Percentiles rank a stretch among this genome's conserved stretches.
phyloP scores from a whole-genome alignment of 2,797 vertebrate genomes.

The Rhinatrema bivittatum region DNA sequence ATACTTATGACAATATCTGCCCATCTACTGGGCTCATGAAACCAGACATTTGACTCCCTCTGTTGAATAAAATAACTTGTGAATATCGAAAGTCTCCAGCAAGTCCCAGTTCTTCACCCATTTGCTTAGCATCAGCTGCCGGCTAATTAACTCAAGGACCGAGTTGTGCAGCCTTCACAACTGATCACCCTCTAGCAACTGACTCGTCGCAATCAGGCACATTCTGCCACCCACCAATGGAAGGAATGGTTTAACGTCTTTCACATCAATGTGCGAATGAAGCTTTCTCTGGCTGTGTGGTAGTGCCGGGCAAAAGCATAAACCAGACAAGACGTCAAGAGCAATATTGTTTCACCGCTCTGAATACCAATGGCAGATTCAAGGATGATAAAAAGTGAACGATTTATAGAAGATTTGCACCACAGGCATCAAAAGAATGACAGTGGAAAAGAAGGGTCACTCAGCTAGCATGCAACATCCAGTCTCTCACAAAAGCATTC shows the following conservation, averaged over 20 bases:
- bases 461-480: no score
- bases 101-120: background rate
- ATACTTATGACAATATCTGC: background rate
- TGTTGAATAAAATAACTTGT: background rate
- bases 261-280: rapidly evolving
- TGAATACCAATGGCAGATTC: constrained; percentile 1
- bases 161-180: background rate
- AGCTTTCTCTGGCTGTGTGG: background rate
- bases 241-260: background rate
- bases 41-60: background rate
- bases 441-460: background rate
- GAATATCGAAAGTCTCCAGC: background rate
- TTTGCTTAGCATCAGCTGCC: constrained; percentile 6
- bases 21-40: constrained; percentile 4
- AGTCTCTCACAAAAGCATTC: no score
- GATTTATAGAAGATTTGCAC: background rate
- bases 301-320: background rate
- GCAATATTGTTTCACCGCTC: background rate
- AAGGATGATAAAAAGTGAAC: constrained; percentile 1
- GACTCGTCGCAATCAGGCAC: background rate
- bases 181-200: background rate
- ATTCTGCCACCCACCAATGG: background rate
- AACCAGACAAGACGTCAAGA: background rate
- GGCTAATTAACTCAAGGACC: background rate
- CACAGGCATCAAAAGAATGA: background rate